Evolutionary conservation across 2,797 vertebrate species (phyloP), one percentile per base, ranked within the genome.

Genomic region (Atherinosoma microstoma): DNA sequence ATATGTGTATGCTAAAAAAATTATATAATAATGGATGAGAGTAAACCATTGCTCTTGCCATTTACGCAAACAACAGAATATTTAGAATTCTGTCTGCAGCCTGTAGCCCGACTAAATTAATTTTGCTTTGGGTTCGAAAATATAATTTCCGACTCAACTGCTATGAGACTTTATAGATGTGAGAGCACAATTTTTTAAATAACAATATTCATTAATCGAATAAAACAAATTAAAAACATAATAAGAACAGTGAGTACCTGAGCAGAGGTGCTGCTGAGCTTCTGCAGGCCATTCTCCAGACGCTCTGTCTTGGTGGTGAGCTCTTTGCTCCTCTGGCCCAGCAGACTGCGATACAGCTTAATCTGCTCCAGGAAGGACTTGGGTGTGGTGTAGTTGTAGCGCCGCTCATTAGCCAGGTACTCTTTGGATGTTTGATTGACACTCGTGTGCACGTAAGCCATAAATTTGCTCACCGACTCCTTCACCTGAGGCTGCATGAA

Each of bases 291-390:
- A 0, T 96, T 99, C 86, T 98, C 96, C 54, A 99, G 93, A 3
- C 96, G 88, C 65, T 97, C 95, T 93, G 95, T 96, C 84, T 96
- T 98, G 36, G 82, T 92, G 61, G 91, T 92, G n/a, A 99, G 94
- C 12, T 96, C 96, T 75, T 78, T 92, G 47, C 93, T 89, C 62
- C 95, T 97, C 38, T 92, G 93, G 27, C 64, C 27, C 74, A 98
- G 91, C 87, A 99, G 91, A 74, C 86, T 96, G 85, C 94, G 93
- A 77, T 98, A 99, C 60, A 99, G 95, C 72, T 96, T 96, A 89
- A 99, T 97, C 85, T 98, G 97, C 87, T 98, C 97, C 84, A 99
- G 96, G 88, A 98, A 99, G 0, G 97, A 99, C 81, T 99, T 99
- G 32, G 98, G 97, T 0, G 97, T 98, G 47, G 97, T 98, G 89